Conservation (phyloP, 1,140 invertebrate genomes). For the Platorchestia sp. region DNA sequence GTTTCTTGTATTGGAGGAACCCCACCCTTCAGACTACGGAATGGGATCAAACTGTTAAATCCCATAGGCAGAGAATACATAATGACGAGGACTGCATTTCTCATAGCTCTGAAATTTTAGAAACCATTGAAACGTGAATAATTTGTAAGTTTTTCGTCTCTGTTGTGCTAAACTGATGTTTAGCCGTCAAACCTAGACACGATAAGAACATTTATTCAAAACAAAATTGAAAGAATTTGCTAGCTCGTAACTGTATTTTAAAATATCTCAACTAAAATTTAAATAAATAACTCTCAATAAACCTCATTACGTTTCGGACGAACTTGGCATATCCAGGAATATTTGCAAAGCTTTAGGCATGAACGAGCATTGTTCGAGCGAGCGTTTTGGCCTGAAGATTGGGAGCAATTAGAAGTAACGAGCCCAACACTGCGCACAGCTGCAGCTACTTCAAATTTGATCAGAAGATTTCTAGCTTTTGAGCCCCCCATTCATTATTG, state of each 20-base stretch:
- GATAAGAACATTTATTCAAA: too few relatives aligned
- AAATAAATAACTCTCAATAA: neutral
- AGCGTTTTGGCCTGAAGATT: neutral
- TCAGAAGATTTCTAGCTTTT: conserved; percentile 19
- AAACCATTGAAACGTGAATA: too few relatives aligned
- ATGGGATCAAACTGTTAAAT: too few relatives aligned
- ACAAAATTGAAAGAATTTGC: neutral
- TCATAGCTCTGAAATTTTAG: too few relatives aligned
- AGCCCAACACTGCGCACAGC: neutral
- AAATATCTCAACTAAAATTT: neutral
- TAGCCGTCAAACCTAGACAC: too few relatives aligned
- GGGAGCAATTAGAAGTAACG: neutral
- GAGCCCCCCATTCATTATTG: neutral
- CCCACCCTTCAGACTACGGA: too few relatives aligned
- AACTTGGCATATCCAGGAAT: neutral
- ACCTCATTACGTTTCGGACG: neutral
- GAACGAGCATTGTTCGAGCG: neutral
- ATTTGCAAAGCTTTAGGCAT: neutral
- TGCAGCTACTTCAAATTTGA: conserved; percentile 20
- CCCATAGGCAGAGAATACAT: too few relatives aligned
- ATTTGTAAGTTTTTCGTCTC: too few relatives aligned
- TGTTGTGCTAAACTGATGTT: too few relatives aligned
- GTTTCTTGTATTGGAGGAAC: too few relatives aligned
- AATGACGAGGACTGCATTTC: too few relatives aligned
- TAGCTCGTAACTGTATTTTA: neutral